These are phyloP conservation scores for Apamea epomidion DNA, from an alignment of 2,888 invertebrate species.

Conservation along the genomic window DNA sequence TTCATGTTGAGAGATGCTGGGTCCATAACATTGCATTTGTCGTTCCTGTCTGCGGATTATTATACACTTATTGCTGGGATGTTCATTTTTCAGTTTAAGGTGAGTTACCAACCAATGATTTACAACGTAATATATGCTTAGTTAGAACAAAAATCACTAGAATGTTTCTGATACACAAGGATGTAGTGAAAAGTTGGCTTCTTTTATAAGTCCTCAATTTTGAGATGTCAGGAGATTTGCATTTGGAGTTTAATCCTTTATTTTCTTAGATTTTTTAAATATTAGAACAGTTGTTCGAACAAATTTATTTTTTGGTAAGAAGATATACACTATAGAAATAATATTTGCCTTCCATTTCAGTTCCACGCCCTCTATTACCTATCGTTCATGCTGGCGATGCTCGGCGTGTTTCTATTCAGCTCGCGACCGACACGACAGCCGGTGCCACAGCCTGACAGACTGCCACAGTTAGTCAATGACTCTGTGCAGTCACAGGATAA, in stretches of 20 bases:
- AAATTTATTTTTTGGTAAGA: background rate
- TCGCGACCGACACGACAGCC: constrained; percentile 91
- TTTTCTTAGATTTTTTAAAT: background rate
- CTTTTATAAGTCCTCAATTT: background rate
- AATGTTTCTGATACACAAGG: background rate
- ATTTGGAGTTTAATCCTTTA: background rate
- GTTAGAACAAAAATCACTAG: background rate
- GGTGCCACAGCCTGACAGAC: constrained; percentile 77
- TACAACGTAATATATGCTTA: background rate
- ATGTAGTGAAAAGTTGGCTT: background rate
- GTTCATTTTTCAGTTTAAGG: constrained; percentile 95
- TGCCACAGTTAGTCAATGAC: constrained; percentile 83
- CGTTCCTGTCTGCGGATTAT: constrained; percentile 95
- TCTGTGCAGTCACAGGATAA: constrained; percentile 84
- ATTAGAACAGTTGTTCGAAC: background rate
- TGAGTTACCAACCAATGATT: constrained; percentile 72
- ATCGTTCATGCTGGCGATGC: constrained; percentile 94
- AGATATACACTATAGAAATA: background rate
- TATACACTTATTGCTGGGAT: constrained; percentile 95
- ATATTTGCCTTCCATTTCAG: constrained; percentile 82
- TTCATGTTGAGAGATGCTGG: constrained; percentile 94
- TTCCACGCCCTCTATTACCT: constrained; percentile 96
- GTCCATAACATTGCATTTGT: constrained; percentile 95
- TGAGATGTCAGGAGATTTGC: background rate
- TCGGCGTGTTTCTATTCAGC: constrained; percentile 91